phyloP scores from a whole-genome alignment of 1,140 invertebrate species.

The Lepeophtheirus salmonis region DNA sequence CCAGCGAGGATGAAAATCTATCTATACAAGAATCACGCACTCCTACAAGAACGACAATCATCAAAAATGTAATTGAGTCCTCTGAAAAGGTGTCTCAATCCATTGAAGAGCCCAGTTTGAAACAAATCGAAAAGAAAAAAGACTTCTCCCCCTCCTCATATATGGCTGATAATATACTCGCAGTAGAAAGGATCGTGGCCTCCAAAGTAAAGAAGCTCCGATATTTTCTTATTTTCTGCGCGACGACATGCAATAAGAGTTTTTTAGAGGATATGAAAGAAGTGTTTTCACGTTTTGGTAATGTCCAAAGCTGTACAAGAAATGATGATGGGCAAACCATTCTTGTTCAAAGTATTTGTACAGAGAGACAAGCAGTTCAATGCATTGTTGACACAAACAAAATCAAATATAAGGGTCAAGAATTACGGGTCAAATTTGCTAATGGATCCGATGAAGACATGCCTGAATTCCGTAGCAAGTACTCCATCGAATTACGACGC shows the following conservation, averaged over 20 bases:
- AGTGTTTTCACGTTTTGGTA: slow-evolving; percentile 1
- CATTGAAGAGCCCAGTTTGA: background rate
- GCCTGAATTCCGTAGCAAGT: background rate
- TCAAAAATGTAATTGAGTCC: too few relatives aligned
- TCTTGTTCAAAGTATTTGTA: background rate
- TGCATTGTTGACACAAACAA: background rate
- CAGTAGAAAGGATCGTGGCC: background rate
- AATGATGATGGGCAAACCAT: background rate
- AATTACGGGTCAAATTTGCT: background rate
- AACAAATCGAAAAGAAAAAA: background rate
- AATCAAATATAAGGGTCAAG: background rate
- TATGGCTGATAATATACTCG: background rate
- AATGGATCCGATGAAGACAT: background rate
- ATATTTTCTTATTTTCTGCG: background rate
- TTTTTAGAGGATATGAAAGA: slow-evolving; percentile 5
- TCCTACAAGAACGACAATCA: too few relatives aligned
- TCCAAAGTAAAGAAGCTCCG: background rate
- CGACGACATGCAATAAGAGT: background rate
- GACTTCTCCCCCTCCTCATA: background rate
- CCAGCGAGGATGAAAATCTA: background rate
- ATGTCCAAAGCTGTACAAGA: background rate
- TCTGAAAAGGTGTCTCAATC: background rate
- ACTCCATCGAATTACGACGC: background rate
- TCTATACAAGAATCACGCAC: too few relatives aligned
- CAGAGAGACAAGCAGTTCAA: background rate